Base-by-base conservation (phyloP, 2,797 vertebrate genomes). In the Aeoliscus strigatus region DNA sequence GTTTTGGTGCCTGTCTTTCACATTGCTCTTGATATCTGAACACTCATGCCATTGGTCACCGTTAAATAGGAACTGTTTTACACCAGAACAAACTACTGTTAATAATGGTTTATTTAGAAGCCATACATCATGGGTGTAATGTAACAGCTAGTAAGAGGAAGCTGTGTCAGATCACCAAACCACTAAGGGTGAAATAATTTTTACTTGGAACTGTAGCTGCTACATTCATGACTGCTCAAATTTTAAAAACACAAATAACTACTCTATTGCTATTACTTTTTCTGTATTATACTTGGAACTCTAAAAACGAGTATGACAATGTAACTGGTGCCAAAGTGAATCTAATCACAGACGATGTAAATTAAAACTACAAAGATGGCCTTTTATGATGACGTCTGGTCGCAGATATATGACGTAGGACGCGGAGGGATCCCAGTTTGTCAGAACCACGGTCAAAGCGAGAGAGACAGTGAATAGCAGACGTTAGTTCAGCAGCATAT, bases 381-480 rank as follows among this genome's bases (percentile, higher is more conserved):
- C 47, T 51, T 55, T 56, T 9, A 13, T 51, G 39, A 9, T 63
- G 67, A 73, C 70, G 79, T 60, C 1, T 1, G 1, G 86, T 81
- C 85, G 64, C 85, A 14, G 29, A 9, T 28, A 14, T 60, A 61
- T 88, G 84, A 83, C 84, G 85, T 54, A 1, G n/a, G 9, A 14
- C 59, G 80, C 86, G 83, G 87, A 89, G 84, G 79, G 83, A 86
- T 87, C 75, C 66, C 35, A 60, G 61, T 75, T 82, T 73, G 71
- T 75, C 81, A 82, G 66, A 75, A 50, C 56, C 57, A 66, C 58
- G 78, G 77, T 66, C 72, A 78, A 68, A 69, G 30, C 57, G 65
- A 41, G 74, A 74, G 80, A 71, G 73, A 60, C 65, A 60, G 63
- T 61, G 63, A 77, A 72, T 79, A 40, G 74, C 59, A 57, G 50